Percentiles rank a stretch among this genome's conserved stretches.
Evolutionary conservation across 2,797 vertebrate genomes (phyloP).

Genomic region (Artibeus jamaicensis): DNA sequence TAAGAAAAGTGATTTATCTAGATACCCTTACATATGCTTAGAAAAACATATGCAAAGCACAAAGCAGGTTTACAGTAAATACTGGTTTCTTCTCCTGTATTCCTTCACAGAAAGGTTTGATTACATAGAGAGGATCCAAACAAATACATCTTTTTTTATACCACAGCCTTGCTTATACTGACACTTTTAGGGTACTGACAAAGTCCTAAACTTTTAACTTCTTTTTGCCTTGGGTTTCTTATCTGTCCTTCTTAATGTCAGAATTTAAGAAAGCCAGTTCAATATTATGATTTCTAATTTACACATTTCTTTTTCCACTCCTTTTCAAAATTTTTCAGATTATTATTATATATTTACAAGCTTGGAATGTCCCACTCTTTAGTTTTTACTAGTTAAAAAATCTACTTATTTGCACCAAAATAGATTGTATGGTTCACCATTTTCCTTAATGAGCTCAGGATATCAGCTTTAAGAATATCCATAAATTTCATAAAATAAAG

Average conservation of each 20-base stretch:
- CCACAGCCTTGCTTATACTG: not conserved
- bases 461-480: not conserved
- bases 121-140: not conserved
- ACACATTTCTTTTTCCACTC: not conserved
- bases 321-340: not conserved
- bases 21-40: slow-evolving; percentile 4
- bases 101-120: slow-evolving; percentile 17
- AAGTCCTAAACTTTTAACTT: not conserved
- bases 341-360: not conserved
- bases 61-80: slow-evolving; percentile 14
- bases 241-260: not conserved
- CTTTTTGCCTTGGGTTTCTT: not conserved
- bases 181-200: not conserved
- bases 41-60: slow-evolving; percentile 7
- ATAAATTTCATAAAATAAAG: slow-evolving; percentile 20
- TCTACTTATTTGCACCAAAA: not conserved
- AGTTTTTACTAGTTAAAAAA: slow-evolving; percentile 3
- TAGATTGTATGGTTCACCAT: not conserved
- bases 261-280: not conserved
- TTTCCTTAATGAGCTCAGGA: not conserved
- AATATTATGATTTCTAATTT: not conserved
- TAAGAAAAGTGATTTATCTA: slow-evolving; percentile 8
- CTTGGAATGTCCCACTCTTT: not conserved
- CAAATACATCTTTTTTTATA: not conserved
- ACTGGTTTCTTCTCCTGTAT: not conserved